Conservation (phyloP, 2,113 vertebrate genomes). For the Pagrus major region DNA sequence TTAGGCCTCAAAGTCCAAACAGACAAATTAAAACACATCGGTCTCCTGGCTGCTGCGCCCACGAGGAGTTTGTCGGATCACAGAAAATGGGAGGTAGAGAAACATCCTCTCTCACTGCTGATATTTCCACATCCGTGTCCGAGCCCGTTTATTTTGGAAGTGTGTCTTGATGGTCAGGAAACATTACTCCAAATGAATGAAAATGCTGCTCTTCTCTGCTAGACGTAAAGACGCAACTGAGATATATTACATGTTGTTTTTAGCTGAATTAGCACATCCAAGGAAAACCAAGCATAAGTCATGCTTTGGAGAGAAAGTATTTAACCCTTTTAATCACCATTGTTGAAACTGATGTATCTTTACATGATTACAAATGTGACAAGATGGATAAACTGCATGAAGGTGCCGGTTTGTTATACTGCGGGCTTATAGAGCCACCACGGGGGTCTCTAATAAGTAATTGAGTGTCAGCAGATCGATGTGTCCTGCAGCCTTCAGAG, state of each 20-base stretch:
- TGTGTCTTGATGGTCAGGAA: neutral
- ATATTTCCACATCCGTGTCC: conserved; percentile 31
- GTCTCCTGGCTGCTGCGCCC: conserved; percentile 7
- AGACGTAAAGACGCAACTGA: neutral
- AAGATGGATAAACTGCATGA: neutral
- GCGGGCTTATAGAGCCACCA: neutral
- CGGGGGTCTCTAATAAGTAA: conserved; percentile 56
- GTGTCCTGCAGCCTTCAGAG: conserved; percentile 47
- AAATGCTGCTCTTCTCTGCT: too few species aligned
- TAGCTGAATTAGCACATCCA: neutral
- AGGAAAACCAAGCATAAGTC: conserved; percentile 24
- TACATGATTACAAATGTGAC: neutral
- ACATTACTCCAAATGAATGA: neutral
- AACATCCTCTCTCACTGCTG: conserved; percentile 34
- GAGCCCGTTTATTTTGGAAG: conserved; percentile 31
- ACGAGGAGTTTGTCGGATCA: neutral
- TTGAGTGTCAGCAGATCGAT: conserved; percentile 59
- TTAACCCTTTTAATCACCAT: neutral
- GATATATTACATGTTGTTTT: neutral
- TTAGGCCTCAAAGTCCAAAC: conserved; percentile 12
- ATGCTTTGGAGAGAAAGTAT: neutral
- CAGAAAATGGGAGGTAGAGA: conserved; percentile 32
- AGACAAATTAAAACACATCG: neutral
- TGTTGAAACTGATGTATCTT: neutral
- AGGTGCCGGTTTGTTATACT: conserved; percentile 21